Conservation (phyloP, 2,797 vertebrate species). For the Ptychadena robeensis region DNA sequence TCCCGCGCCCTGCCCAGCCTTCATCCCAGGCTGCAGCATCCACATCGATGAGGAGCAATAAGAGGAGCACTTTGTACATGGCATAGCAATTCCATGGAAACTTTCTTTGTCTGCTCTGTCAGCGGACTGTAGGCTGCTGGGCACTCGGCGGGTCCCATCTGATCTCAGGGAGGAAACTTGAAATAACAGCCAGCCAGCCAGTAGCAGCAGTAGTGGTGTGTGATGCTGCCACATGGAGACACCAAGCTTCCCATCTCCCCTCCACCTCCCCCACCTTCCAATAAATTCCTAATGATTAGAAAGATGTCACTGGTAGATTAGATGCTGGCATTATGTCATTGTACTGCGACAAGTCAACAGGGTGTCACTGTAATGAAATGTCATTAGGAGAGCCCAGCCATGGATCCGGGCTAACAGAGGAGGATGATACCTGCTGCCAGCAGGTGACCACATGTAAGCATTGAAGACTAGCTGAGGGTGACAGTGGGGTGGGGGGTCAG, state of each 20-base stretch:
- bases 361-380: conserved; percentile 53
- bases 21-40: conserved; percentile 67
- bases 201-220: too few relatives aligned
- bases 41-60: conserved; percentile 61
- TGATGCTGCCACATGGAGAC: background rate
- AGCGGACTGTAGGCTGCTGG: background rate
- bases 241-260: background rate
- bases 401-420: background rate
- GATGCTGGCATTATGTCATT: conserved; percentile 6
- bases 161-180: background rate
- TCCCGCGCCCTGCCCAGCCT: conserved; percentile 21
- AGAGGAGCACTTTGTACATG: conserved; percentile 54
- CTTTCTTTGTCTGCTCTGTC: background rate
- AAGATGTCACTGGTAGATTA: conserved; percentile 19
- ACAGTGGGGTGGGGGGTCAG: too few relatives aligned
- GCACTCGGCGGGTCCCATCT: background rate
- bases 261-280: background rate
- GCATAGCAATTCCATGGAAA: background rate
- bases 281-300: conserved; percentile 8
- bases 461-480: background rate
- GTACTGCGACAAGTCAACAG: conserved; percentile 12
- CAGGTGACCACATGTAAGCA: conserved; percentile 34
- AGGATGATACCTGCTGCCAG: background rate
- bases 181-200: background rate
- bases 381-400: conserved; percentile 24